Evolutionary conservation across 2,888 invertebrate species (phyloP).

Genomic region (Podotricha telesiphe): DNA sequence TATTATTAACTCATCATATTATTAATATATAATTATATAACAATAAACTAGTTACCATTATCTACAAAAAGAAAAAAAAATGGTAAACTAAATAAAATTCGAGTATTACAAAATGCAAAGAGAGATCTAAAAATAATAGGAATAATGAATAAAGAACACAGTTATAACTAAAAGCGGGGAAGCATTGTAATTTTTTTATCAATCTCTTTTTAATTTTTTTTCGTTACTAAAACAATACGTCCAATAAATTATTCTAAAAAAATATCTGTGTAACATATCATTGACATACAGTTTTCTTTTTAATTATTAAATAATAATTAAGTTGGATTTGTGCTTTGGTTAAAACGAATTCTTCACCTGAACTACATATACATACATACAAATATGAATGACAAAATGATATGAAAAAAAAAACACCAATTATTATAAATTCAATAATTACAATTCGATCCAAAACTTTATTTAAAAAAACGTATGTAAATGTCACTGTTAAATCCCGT

Average conservation of each 20-base stretch:
- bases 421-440: too few relatives aligned
- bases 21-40: background rate
- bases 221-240: conserved; percentile 4
- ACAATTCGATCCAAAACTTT: too few relatives aligned
- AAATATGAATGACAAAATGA: conserved; percentile 39
- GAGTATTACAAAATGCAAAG: conserved; percentile 61
- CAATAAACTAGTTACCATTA: conserved; percentile 28
- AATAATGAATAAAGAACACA: conserved; percentile 16
- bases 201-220: conserved; percentile 19
- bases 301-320: background rate
- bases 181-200: conserved; percentile 21
- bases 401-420: background rate
- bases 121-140: conserved; percentile 59
- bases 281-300: background rate
- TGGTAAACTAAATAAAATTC: conserved; percentile 51
- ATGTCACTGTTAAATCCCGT: too few relatives aligned
- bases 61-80: conserved; percentile 36
- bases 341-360: conserved; percentile 43
- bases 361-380: conserved; percentile 9
- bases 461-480: too few relatives aligned
- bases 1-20: background rate
- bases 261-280: background rate
- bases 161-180: conserved; percentile 24
- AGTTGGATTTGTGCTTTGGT: conserved; percentile 56
- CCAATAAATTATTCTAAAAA: conserved; percentile 4